A percentile compares a stretch with the other conserved stretches of the same genome.
phyloP scores from a whole-genome alignment of 1,140 invertebrate genomes.

The Eupristina koningsbergeri region DNA sequence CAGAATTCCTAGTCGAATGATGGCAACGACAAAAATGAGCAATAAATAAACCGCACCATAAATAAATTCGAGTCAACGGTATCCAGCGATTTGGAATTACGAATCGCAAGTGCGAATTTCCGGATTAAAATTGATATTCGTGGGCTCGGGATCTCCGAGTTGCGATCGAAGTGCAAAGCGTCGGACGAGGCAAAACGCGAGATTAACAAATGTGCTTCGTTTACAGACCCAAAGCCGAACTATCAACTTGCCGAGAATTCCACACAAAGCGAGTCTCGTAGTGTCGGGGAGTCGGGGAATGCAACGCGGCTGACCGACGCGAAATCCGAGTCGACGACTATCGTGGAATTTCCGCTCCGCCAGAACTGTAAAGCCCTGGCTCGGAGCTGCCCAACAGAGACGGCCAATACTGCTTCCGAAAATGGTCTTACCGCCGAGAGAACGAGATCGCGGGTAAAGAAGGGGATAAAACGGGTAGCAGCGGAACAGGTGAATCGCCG shows the following conservation, averaged over 20 bases:
- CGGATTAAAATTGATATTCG: no score
- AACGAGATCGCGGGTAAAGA: conserved; percentile 35
- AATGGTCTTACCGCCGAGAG: conserved; percentile 40
- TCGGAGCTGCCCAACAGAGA: not conserved
- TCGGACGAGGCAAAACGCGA: no score
- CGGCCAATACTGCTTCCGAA: conserved; percentile 36
- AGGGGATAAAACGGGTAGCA: conserved; percentile 1
- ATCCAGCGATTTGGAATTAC: not conserved
- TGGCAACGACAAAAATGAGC: no score
- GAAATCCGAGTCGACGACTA: conserved; percentile 34
- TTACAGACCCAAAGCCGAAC: not conserved
- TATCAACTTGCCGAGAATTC: not conserved
- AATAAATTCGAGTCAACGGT: no score
- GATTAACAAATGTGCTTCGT: not conserved
- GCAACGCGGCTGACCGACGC: conserved; percentile 18
- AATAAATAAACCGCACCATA: no score
- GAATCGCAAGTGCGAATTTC: not conserved
- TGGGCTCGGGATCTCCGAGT: not conserved
- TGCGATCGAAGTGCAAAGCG: not conserved
- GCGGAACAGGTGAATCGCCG: conserved; percentile 3
- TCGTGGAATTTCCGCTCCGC: conserved; percentile 35
- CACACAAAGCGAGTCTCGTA: not conserved
- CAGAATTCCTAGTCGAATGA: no score
- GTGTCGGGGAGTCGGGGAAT: no score
- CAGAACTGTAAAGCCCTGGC: conserved; percentile 38